Base-by-base conservation (phyloP, 2,113 vertebrate genomes). In the Lichenostomus cassidix region DNA sequence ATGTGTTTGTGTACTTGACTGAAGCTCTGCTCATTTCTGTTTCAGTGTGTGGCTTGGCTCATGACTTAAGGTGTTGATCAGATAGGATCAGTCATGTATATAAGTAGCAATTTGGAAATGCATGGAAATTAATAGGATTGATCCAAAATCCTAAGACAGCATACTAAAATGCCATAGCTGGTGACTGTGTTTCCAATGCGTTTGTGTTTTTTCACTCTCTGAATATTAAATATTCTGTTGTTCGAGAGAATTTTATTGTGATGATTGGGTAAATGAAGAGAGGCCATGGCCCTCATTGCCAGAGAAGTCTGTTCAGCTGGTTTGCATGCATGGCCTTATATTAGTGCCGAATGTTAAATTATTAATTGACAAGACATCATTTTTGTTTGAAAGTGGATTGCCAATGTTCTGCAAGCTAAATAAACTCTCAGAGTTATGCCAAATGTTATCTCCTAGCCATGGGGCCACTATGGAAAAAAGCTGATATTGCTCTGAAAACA, bases 261-360 rank as follows among this genome's bases (percentile, higher is more conserved):
- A 91, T 47, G 42, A 8, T 42, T 52, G 83, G 67, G 85, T 85
- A 71, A 83, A 92, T 35, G 92, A 93, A 69, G 77, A 89, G 80
- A 91, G 81, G 78, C 83, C 83, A 22, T 4, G 31, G 76, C 75
- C 79, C 27, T 55, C 35, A 3, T 78, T 75, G 93, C 79, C 83
- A 68, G 70, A 91, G 85, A 70, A 90, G 86, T 47, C 95, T 93
- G 65, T 71, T 96, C 67, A 65, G 68, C 65, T 90, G 53, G 47
- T 95, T 82, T 53, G 75, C 78, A 87, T 76, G 73, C 64, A 46
- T 20, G 58, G 60, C 49, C 39, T 75, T 49, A 89, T 60, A 47
- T 88, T 52, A 81, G 53, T 46, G 49, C 8, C 0, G 7, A 84
- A 65, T 81, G 50, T n/a, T 92, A 81, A 90, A 94, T 91, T 95